A percentile compares a stretch with the other conserved stretches of the same genome.
Evolutionary conservation across 2,888 invertebrate genomes (phyloP).

Genomic region (Argyresthia albistria): DNA sequence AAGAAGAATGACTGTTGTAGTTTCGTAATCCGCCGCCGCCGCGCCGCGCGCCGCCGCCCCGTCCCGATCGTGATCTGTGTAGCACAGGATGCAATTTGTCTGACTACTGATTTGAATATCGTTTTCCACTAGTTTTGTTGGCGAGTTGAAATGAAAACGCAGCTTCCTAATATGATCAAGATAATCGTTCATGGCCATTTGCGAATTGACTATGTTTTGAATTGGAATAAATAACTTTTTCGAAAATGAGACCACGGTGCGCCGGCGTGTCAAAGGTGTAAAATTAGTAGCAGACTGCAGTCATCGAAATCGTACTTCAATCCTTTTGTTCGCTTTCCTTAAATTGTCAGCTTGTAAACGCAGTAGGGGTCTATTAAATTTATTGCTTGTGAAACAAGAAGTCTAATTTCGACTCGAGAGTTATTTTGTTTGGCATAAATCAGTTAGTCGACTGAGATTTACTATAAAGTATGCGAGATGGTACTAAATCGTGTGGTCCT

Average conservation of each 20-base stretch:
- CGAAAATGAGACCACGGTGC: not conserved
- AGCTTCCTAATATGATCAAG: too few species aligned
- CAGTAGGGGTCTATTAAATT: conserved; percentile 42
- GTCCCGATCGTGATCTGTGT: too few species aligned
- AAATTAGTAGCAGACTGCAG: conserved; percentile 1
- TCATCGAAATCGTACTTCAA: not conserved
- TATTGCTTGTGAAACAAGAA: conserved; percentile 47
- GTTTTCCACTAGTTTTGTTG: too few species aligned
- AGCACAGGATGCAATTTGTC: too few species aligned
- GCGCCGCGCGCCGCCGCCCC: too few species aligned
- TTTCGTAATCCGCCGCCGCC: too few species aligned
- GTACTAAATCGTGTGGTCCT: too few species aligned
- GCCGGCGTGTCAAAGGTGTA: not conserved
- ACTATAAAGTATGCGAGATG: conserved; percentile 6
- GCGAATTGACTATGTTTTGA: not conserved
- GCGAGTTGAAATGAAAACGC: too few species aligned
- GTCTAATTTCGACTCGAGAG: conserved; percentile 39
- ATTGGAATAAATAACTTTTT: not conserved
- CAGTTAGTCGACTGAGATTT: conserved; percentile 19
- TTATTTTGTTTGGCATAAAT: conserved; percentile 31
- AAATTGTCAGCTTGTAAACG: conserved; percentile 23
- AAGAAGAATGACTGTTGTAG: too few species aligned
- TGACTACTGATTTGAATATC: too few species aligned
- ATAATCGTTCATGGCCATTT: too few species aligned
- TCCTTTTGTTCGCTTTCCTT: conserved; percentile 8